A percentile compares a stretch with the other conserved stretches of the same genome.
These are phyloP conservation scores for Menidia beryllina DNA, from an alignment of 2,113 vertebrate species.

Conservation along the genomic window DNA sequence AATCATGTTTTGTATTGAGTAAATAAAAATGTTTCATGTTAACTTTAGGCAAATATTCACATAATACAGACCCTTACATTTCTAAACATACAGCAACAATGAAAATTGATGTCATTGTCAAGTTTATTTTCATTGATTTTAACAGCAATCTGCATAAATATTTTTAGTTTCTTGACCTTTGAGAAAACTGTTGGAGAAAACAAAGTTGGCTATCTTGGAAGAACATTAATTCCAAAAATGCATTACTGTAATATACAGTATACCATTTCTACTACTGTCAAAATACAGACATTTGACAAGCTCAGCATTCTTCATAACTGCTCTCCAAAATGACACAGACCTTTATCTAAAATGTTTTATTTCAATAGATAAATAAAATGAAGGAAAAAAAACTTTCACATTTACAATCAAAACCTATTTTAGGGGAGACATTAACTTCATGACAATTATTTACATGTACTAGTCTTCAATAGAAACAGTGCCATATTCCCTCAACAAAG, in stretches of 20 bases:
- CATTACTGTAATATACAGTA: slow-evolving; percentile 71
- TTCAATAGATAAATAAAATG: slow-evolving; percentile 76
- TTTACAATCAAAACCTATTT: slow-evolving; percentile 49
- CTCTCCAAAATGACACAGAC: slow-evolving; percentile 62
- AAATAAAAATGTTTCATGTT: no score
- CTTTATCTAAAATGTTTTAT: slow-evolving; percentile 73
- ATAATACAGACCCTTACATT: no score
- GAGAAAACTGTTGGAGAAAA: slow-evolving; percentile 13
- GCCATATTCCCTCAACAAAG: slow-evolving; percentile 43
- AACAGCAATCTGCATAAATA: no score
- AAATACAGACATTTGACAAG: slow-evolving; percentile 19
- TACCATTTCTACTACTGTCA: slow-evolving; percentile 37
- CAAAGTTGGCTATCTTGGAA: slow-evolving; percentile 25
- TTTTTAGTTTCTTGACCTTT: neutral
- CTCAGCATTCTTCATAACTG: slow-evolving; percentile 36
- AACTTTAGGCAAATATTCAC: no score
- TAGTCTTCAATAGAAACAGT: slow-evolving; percentile 67
- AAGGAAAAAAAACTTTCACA: slow-evolving; percentile 44
- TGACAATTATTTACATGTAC: slow-evolving; percentile 66
- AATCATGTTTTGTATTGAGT: no score
- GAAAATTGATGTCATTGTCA: no score
- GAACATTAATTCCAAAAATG: slow-evolving; percentile 32
- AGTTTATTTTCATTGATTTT: no score
- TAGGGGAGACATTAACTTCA: slow-evolving; percentile 19
- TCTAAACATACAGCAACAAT: no score